A percentile compares a stretch with the other conserved stretches of the same genome.
Conservation (phyloP, 2,113 vertebrate genomes). For the Octodon degus region DNA sequence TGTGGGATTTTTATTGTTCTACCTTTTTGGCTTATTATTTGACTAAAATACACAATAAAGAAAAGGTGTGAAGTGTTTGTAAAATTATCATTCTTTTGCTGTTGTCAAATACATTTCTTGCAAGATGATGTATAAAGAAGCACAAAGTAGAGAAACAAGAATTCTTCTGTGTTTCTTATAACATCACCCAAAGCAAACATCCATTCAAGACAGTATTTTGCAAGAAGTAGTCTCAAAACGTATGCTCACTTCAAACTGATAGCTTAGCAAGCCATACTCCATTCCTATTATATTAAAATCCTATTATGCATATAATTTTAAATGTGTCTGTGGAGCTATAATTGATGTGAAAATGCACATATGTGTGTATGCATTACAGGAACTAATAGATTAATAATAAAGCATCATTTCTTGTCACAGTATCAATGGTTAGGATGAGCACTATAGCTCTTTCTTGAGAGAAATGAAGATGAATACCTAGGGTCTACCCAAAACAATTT, state of each 20-base stretch:
- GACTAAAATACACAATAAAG: slow-evolving; percentile 50
- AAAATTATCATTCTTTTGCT: slow-evolving; percentile 50
- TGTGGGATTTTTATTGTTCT: slow-evolving; percentile 57
- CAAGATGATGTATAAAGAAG: slow-evolving; percentile 41
- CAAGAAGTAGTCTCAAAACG: slow-evolving; percentile 60
- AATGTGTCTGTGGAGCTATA: neutral
- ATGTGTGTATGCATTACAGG: neutral
- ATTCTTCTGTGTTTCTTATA: slow-evolving; percentile 18
- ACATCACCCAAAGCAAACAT: slow-evolving; percentile 34
- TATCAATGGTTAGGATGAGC: neutral
- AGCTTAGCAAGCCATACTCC: neutral
- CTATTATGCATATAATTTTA: neutral
- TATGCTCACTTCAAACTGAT: slow-evolving; percentile 56
- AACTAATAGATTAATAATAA: slow-evolving; percentile 14
- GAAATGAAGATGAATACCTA: neutral
- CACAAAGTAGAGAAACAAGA: slow-evolving; percentile 37
- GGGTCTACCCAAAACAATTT: neutral
- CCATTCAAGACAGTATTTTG: slow-evolving; percentile 49
- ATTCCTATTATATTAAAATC: slow-evolving; percentile 38
- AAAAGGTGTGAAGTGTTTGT: slow-evolving; percentile 50
- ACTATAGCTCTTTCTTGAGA: neutral
- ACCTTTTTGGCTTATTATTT: slow-evolving; percentile 31
- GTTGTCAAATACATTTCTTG: slow-evolving; percentile 31
- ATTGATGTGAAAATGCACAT: neutral
- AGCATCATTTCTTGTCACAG: neutral